Base-by-base conservation (phyloP, 2,113 vertebrate genomes). In the Pluvianellus socialis region DNA sequence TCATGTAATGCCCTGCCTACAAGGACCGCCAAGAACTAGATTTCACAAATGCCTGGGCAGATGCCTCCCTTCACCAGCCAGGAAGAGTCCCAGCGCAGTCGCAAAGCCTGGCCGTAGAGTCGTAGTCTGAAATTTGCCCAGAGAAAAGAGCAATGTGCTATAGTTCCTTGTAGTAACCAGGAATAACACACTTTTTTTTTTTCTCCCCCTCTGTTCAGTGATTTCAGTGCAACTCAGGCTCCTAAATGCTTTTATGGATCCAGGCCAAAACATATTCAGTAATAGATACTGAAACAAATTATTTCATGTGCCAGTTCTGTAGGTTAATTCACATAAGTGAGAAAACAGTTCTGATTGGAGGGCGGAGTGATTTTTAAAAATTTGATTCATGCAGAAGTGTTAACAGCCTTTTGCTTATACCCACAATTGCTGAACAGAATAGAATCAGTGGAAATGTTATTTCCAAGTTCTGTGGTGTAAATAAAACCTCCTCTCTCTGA, bases 401-500 rank as follows among this genome's bases (percentile, higher is more conserved):
- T 96, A 97, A 94, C 91, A 95, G 94, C 58, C 91, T 89, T 94
- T 92, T 91, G 81, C 91, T 96, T 92, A 92, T 95, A 95, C 70
- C 88, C 94, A 96, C 95, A 95, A 96, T 62, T 79, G 83, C 86
- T 38, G 92, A 96, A 79, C 86, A 96, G 96, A 95, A 95, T 58
- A 94, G 97, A 95, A 95, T 94, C 89, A 91, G 91, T 94, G 80
- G 92, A 95, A 96, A 97, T 95, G 96, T 90, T 97, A 96, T 91
- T 97, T 97, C 96, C 84, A 97, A 95, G 76, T 73, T 89, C 70
- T 79, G 28, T 66, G 86, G 88, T 94, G 92, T 96, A 96, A 96
- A 96, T 96, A 96, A 97, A 97, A 87, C 97, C 92, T 95, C 94
- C 95, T 94, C 96, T 92, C 80, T 92, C 73, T 97, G 97, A 97